A percentile compares a stretch with the other conserved stretches of the same genome.
phyloP scores from a whole-genome alignment of 1,140 invertebrate species.

The Elysia chlorotica region DNA sequence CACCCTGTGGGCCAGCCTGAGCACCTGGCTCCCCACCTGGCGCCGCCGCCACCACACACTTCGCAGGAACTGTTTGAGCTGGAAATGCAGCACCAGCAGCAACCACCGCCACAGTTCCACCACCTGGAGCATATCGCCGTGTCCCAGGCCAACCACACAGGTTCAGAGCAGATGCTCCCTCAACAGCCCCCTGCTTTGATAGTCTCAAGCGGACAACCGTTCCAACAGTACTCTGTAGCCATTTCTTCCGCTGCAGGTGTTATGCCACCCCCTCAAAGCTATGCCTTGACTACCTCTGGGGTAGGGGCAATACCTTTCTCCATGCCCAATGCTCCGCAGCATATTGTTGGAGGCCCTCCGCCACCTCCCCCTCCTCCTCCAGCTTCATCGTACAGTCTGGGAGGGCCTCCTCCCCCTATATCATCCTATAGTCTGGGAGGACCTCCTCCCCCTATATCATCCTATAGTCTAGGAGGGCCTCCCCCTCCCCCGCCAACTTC shows the following conservation, averaged over 20 bases:
- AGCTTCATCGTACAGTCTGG: not conserved
- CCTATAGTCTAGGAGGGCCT: conserved; percentile 6
- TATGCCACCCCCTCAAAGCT: conserved; percentile 3
- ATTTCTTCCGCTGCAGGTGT: conserved; percentile 4
- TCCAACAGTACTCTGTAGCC: conserved; percentile 14
- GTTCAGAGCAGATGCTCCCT: conserved; percentile 7
- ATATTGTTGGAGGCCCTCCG: not conserved
- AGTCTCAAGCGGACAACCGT: conserved; percentile 17
- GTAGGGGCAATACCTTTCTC: not conserved
- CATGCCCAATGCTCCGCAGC: not conserved
- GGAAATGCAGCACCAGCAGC: conserved; percentile 1
- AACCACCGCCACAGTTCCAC: conserved; percentile 4
- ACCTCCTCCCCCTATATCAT: conserved; percentile 5
- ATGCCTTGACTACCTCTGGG: conserved; percentile 3
- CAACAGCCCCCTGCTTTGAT: conserved; percentile 12
- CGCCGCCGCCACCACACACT: conserved; percentile 1
- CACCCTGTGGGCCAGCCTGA: conserved; percentile 15
- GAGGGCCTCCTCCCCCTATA: conserved; percentile 6
- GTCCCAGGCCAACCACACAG: conserved; percentile 10
- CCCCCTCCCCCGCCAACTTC: not conserved
- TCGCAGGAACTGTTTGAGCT: conserved; percentile 13
- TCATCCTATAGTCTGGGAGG: conserved; percentile 2
- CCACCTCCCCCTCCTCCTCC: not conserved
- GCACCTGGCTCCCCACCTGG: conserved; percentile 2
- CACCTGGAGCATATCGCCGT: conserved; percentile 19